These are phyloP conservation scores for Meteorus sp. DNA, from an alignment of 1,140 invertebrate genomes.

Conservation along the genomic window DNA sequence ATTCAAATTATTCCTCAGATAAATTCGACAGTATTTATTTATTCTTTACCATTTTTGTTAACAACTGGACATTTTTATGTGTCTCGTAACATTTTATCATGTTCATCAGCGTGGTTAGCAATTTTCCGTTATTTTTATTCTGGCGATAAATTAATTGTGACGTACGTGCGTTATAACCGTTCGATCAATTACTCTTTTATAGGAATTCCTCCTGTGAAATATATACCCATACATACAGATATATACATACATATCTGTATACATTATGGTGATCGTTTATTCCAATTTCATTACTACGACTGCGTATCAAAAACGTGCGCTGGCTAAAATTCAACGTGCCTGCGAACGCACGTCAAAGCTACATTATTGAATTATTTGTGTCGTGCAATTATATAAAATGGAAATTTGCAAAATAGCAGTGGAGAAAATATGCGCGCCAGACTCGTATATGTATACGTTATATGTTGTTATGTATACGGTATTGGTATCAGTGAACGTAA, in stretches of 20 bases:
- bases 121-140: background rate
- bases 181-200: constrained; percentile 1
- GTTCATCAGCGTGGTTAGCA: background rate
- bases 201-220: background rate
- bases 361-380: constrained; percentile 25
- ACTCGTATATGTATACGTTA: no score
- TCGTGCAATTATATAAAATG: constrained; percentile 16
- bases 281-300: constrained; percentile 18
- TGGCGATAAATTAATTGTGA: constrained; percentile 1
- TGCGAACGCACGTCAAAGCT: constrained; percentile 16
- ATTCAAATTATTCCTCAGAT: no score
- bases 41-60: no score
- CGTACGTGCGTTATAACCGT: background rate
- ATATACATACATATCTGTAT: background rate
- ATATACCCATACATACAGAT: background rate
- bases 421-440: background rate
- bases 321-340: constrained; percentile 9
- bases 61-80: background rate
- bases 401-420: constrained; percentile 1
- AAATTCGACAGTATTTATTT: no score
- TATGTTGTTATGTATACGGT: no score
- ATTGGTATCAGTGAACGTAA: no score
- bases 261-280: constrained; percentile 6
- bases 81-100: background rate
- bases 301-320: constrained; percentile 13